Evolutionary conservation across 2,113 vertebrate genomes (phyloP).

Genomic region (Bubo bubo): DNA sequence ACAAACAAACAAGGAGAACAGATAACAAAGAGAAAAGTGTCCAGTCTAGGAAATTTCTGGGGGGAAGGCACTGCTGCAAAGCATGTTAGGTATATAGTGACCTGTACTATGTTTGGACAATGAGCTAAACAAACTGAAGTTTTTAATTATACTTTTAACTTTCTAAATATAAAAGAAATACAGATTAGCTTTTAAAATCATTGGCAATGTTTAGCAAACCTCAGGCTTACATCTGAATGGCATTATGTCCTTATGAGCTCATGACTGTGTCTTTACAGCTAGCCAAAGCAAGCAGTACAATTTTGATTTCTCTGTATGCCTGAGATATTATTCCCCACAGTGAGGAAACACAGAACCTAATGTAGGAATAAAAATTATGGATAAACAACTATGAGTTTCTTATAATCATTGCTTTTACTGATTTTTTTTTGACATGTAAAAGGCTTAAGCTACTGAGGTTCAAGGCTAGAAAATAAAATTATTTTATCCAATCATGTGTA

Average conservation of each 20-base stretch:
- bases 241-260: conserved; percentile 28
- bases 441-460: not conserved
- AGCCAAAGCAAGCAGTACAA: conserved; percentile 28
- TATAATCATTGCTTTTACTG: not conserved
- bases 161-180: conserved; percentile 1
- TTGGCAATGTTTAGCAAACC: not conserved
- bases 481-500: not conserved
- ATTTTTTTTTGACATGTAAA: not conserved
- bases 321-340: not conserved
- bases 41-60: not conserved
- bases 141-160: not conserved
- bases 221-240: conserved; percentile 22
- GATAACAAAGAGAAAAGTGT: not conserved
- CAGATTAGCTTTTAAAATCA: not conserved
- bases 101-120: not conserved
- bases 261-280: not conserved
- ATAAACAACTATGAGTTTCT: not conserved
- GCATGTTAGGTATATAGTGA: not conserved
- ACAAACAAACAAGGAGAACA: not conserved
- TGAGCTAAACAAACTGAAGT: not conserved
- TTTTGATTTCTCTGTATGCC: not conserved
- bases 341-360: not conserved
- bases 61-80: not conserved
- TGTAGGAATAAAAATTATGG: not conserved
- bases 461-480: not conserved